Base-by-base conservation (phyloP, 2,113 vertebrate genomes). In the Neoarius graeffei region DNA sequence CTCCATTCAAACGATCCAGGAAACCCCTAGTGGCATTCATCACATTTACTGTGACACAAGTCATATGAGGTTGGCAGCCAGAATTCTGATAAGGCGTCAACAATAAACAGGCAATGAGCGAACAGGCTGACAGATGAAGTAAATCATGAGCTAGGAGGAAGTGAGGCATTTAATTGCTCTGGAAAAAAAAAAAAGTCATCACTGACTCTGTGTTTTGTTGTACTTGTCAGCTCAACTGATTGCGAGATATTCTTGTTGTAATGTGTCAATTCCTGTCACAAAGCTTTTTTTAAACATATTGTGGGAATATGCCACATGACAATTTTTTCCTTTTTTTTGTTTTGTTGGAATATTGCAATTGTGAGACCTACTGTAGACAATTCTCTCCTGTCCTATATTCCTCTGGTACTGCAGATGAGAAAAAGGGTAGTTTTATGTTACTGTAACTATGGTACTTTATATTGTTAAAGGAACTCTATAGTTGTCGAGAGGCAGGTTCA, bases 131-230 rank as follows among this genome's bases (percentile, higher is more conserved):
- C 84, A 89, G 92, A 94, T 93, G 92, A 93, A 92, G 91, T 94
- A 93, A 94, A 94, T 94, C 91, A 93, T 86, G 88, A 91, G 89
- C 88, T 89, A 83, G 88, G 90, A 92, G 91, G 92, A 94, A 89
- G 90, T 89, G 90, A 94, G 92, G 81, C 93, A 85, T 92, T 94
- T 94, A 94, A 94, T 93, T 94, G 92, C 91, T 88, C 76, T 86
- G 13, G 35, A 35, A 66, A 67, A 89, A 93, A 92, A 77, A 90
- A 93, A 92, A 62, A 91, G 91, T 91, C 91, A 92, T 83, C 77
- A 91, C 91, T 89, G 91, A 93, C 90, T 90, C 83, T 87, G 77
- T 83, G 82, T 91, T 92, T 94, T 93, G 88, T 90, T 87, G 73
- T 84, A 90, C 87, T 89, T 93, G 93, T 92, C 92, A 92, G 90